Base-by-base conservation (phyloP, 2,888 invertebrate genomes). In the Patella depressa region DNA sequence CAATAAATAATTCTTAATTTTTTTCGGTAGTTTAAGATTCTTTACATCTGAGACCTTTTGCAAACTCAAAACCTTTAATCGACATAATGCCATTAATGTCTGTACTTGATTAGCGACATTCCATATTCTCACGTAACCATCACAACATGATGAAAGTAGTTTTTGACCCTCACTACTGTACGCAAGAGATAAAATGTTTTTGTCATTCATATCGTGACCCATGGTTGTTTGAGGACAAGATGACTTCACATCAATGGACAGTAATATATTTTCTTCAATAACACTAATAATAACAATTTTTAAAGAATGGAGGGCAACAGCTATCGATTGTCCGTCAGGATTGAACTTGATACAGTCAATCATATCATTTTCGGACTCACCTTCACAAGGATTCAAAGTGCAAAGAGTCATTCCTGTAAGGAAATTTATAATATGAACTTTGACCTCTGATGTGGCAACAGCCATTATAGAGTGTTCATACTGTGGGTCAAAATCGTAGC, bases 401-500 rank as follows among this genome's bases (percentile, higher is more conserved):
- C 79, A 72, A 4, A 84, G 17, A 17, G 81, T 74, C 45, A 79
- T 75, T 53, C 79, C 79, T 0, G 75, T 78, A 24, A 81, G 79
- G 17, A 82, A 76, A 54, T 85, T 83, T 45, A 86, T 54, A 7
- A 86, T 81, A 74, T 81, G 79, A 9, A 89, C n/a, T 15, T 75
- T 53, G 5, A 82, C 77, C 29, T 85, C 80, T 17, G 78, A 80
- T 15, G 84, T 74, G n/a, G 84, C 88, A 12, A 88, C 83, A 11
- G 87, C 85, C 65, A 88, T 72, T 12, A 83, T 69, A 12, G 80
- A 74, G 57, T 85, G 81, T 29, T 78, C 79, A 57, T 79, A 86
- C 45, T 83, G 74, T 3, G 88, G 87, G 75, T 88, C 82, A 80
- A 84, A 88, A 76, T 88, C 89, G 84, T 85, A 89, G 12, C 86